Percentiles rank a stretch among this genome's conserved stretches.
Conservation (phyloP, 2,888 invertebrate genomes). For the Luffia ferchaultella region DNA sequence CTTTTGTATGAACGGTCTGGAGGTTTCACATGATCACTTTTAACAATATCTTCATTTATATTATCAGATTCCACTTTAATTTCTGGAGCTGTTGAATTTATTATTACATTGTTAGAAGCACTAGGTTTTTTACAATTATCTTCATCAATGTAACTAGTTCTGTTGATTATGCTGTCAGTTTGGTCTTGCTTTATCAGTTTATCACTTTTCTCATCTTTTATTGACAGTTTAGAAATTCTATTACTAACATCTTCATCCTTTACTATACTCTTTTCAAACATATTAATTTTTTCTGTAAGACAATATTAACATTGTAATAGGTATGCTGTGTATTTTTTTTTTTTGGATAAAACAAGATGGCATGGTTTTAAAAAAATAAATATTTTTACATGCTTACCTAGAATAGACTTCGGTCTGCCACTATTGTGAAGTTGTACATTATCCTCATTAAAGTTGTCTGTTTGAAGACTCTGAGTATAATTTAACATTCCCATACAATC, state of each 20-base stretch:
- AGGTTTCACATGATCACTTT: conserved; percentile 1
- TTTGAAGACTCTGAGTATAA: conserved; percentile 37
- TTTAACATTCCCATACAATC: conserved; percentile 56
- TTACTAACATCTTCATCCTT: conserved; percentile 36
- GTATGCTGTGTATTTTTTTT: too few species aligned
- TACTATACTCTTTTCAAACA: conserved; percentile 52
- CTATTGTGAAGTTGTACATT: conserved; percentile 21
- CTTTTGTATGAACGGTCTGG: conserved; percentile 44
- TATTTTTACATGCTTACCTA: conserved; percentile 53
- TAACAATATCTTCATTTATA: conserved; percentile 16
- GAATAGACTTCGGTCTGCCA: conserved; percentile 48
- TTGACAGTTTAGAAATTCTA: conserved; percentile 40
- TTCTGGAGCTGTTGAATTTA: background rate
- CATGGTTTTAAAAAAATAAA: too few species aligned
- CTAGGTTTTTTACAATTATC: too few species aligned
- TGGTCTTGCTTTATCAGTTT: conserved; percentile 19
- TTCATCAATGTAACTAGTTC: background rate
- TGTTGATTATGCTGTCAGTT: background rate
- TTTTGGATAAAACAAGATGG: too few species aligned
- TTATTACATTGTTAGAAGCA: too few species aligned
- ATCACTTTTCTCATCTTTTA: conserved; percentile 26
- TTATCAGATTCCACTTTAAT: conserved; percentile 9
- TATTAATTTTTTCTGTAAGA: conserved; percentile 56
- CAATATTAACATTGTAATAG: too few species aligned
- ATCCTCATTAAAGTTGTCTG: conserved; percentile 30